Base-by-base conservation (phyloP, 1,140 invertebrate genomes). In the Chrysomallon squamiferum region DNA sequence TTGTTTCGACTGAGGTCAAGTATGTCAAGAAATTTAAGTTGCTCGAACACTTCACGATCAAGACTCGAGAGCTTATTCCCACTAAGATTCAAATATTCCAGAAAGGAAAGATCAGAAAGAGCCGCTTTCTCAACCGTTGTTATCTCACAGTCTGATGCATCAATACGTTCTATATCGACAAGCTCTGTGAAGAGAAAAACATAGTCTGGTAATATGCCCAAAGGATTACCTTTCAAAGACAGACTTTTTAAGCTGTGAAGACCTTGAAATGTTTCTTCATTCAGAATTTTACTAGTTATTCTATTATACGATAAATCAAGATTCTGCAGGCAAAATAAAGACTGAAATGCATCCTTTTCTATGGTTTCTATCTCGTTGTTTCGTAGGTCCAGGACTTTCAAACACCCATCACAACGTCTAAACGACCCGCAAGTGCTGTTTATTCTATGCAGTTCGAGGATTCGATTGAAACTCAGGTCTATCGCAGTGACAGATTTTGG, bases 261-360 rank as follows among this genome's bases (percentile, higher is more conserved):
- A 11, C 49, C 45, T n/a, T 38, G 32, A 30, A 65, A 65, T 2
- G 45, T 60, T 2, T 62, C 15, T 20, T 20, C 25, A 7, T 3
- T n/a, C 25, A 68, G 3, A 32, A 43, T 50, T 0, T 6, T 20
- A 9, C 47, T 56, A 6, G 27, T 59, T 52, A 68, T 49, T 6
- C 18, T 27, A 54, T 68, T 68, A 30, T 50, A 30, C 6, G 66
- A 62, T 13, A 68, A 45, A 57, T 68, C 60, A 22, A 68, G 43
- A 20, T 9, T 0, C 0, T 32, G 22, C 2, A 68, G 66, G 33
- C 66, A 68, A 6, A 43, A 25, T 0, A 68, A 54, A 22, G 30
- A 45, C 18, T 20, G 20, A 32, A 68, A 68, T 29, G 54, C 54
- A 15, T 63, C 66, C 0, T 52, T 15, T 7, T 58, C 35, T n/a